Evolutionary conservation across 2,113 vertebrate genomes (phyloP).

Genomic region (Corythornis madagascariensis): DNA sequence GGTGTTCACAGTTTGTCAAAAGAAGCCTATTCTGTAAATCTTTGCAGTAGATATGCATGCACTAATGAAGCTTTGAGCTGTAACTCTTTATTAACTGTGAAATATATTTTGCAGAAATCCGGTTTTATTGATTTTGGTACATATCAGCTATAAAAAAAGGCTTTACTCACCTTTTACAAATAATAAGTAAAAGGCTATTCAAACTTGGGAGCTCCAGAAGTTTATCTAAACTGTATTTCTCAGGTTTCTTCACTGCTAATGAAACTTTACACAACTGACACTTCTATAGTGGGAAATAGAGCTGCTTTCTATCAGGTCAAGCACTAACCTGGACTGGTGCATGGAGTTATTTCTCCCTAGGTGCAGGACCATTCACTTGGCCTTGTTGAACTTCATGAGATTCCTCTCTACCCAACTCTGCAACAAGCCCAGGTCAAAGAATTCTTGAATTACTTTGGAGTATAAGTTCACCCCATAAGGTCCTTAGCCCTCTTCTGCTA

Average conservation of each 20-base stretch:
- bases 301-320: neutral
- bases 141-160: neutral
- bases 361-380: neutral
- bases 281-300: neutral
- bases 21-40: neutral
- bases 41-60: neutral
- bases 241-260: conserved; percentile 43
- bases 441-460: neutral
- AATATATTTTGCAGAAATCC: conserved; percentile 14
- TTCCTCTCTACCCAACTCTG: neutral
- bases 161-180: neutral
- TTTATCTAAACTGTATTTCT: neutral
- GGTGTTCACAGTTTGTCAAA: neutral
- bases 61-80: neutral
- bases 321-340: neutral
- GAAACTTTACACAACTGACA: conserved; percentile 7
- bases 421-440: neutral
- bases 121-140: neutral
- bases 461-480: neutral
- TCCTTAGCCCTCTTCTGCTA: neutral
- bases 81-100: neutral
- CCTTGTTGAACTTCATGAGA: neutral
- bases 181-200: neutral
- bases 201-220: neutral
- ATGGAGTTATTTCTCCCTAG: neutral